Base-by-base conservation (phyloP, 2,113 vertebrate genomes). In the Euleptes europaea region DNA sequence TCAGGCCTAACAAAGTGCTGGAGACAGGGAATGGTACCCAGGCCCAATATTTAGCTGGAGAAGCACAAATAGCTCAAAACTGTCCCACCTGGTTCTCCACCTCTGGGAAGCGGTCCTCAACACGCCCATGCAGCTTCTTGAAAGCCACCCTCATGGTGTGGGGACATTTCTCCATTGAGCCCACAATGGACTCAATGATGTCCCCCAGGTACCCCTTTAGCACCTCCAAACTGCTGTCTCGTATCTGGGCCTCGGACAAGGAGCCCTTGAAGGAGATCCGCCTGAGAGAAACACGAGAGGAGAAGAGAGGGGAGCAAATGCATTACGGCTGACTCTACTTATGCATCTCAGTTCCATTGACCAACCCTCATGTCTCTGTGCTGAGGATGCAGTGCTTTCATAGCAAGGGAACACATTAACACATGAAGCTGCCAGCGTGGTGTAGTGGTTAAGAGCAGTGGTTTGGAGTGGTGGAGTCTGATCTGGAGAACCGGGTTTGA, bases 251-350 rank as follows among this genome's bases (percentile, higher is more conserved):
- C 92, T 98, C 97, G 0, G 97, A 97, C 84, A 96, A 89, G 0
- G 95, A 89, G 1, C 97, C 97, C 91, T 98, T 98, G 92, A 98
- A 98, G 44, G 97, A 98, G 87, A 98, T 98, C 14, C 97, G 96
- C 93, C 98, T 98, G 90, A 0, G 9, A 80, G 40, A 57, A 76
- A 5, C 1, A 14, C 1, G 0, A 47, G 35, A 65, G 19, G 51
- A 6, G 19, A 23, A 13, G n/a, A 31, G 15, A 28, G 12, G 5
- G n/a, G 23, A 1, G 5, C 26, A 19, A 15, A 1, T 31, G 44
- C 42, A 13, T 14, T 1, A 49, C 17, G 33, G 31, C 65, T 10
- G 5, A 12, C 12, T 35, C 42, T 10, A 47, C 44, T 11, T 21
- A 33, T 19, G 1, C 38, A 47, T 42, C 40, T 47, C 28, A 8